Evolutionary conservation across 2,113 vertebrate genomes (phyloP), one percentile per base, ranked within the genome.

Genomic region (Otus sunia): DNA sequence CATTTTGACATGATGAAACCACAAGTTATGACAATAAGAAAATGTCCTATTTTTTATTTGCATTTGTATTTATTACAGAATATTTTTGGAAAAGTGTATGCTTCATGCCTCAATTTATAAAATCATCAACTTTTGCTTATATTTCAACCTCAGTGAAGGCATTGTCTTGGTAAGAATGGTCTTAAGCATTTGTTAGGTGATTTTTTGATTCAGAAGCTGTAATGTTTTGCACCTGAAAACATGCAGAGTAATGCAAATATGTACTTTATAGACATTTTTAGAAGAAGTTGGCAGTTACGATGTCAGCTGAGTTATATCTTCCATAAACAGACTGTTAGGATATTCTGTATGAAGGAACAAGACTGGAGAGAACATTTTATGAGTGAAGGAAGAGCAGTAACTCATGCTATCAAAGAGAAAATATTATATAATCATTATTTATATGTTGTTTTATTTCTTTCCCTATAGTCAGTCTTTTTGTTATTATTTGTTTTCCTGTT

Each of bases 221-320:
- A 87, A 78, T 45, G 11, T 75, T 94, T 94, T 96, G 47, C 34
- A 85, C 81, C 62, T 50, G 55, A 82, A 91, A 93, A 56, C 69
- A 85, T 49, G 36, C 34, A 82, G 32, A 91, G 39, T 91, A 91
- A 90, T 73, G 81, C 73, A 96, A 84, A 91, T 95, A 69, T 29
- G 34, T 94, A 69, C 43, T 63, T 67, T 85, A 78, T 72, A 86
- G 37, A 66, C 41, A 87, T 76, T 85, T 96, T 90, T 68, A 94
- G 78, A 96, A 63, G 63, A 94, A 93, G 29, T 36, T 91, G 80
- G 43, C 66, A 64, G 36, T 96, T 94, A 52, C 1, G 5, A 92
- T 86, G 34, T 81, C 75, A 81, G 14, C 25, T 87, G 59, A 92
- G 68, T 91, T 87, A 91, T 94, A 94, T 95, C 73, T 93, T 92